Base-by-base conservation (phyloP, 2,888 invertebrate genomes). In the Alsophila aescularia region DNA sequence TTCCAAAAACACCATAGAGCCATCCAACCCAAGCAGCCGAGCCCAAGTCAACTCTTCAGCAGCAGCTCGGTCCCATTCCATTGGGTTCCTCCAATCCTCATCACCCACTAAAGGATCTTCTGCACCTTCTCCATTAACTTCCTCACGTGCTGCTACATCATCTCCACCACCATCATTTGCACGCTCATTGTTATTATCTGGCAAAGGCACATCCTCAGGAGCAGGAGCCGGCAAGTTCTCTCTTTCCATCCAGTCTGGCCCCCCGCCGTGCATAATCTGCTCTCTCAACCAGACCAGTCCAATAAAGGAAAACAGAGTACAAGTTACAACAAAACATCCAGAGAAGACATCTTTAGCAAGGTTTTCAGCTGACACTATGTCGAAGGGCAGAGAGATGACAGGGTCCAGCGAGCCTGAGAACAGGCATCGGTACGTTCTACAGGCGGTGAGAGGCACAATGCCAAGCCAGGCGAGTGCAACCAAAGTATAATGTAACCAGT, bases 21-120 rank as follows among this genome's bases (percentile, higher is more conserved):
- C 99, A 85, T 99, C 99, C 8, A 99, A 87, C 0, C 99, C 99
- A 0, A 99, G 92, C 5, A 99, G 91, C 63, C 98, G 94, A 80
- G 99, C 99, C 99, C 99, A 99, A 0, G 99, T 99, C 18, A 99
- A 90, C 82, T 99, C 99, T 77, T 99, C 99, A 9, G 97, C 98
- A 0, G 98, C 98, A 0, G 98, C 98, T 61, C 98, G 93, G 79
- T 99, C 99, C 98, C 98, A 99, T 77, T 99, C 99, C 94, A 99
- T 98, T 0, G 98, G 98, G 85, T 99, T 99, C 98, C 99, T 99
- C 75, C 98, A 98, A 57, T 95, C 96, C 72, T 96, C 96, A 75
- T 96, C 96, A 3, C 94, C 94, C 27, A 93, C 94, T 64, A 94
- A 79, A 18, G 93, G 87, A 69, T 94, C 93, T 72, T 92, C 93